A percentile compares a stretch with the other conserved stretches of the same genome.
Evolutionary conservation across 2,888 invertebrate species (phyloP).

Genomic region (Conomelus anceps): DNA sequence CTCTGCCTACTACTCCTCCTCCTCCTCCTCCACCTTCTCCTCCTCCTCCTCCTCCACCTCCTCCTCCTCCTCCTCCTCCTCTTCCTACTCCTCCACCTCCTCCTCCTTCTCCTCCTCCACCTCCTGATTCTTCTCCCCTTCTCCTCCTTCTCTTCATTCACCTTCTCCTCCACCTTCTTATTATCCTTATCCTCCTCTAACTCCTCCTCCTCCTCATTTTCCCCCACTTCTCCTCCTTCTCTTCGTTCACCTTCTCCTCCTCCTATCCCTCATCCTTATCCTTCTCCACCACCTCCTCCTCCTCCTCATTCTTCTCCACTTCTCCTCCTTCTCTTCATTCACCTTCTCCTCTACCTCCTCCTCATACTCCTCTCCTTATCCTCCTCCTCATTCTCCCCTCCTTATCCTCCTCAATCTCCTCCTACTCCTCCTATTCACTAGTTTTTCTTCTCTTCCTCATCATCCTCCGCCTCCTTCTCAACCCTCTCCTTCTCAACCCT

Average conservation of each 20-base stretch:
- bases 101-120: slow-evolving; percentile 25
- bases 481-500: neutral
- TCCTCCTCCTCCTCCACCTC: neutral
- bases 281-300: neutral
- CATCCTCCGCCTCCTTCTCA: neutral
- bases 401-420: neutral
- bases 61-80: neutral
- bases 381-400: neutral
- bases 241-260: too few species aligned
- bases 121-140: neutral
- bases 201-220: too few species aligned
- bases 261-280: neutral
- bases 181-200: neutral
- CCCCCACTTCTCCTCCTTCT: too few species aligned
- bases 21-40: slow-evolving; percentile 64
- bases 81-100: neutral
- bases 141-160: neutral
- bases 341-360: neutral
- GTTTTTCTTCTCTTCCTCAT: neutral
- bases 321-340: neutral
- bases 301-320: neutral
- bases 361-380: neutral
- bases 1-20: slow-evolving; percentile 90
- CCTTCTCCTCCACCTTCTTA: neutral
- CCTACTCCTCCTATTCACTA: neutral